Conservation (phyloP, 2,888 invertebrate species). For the Caenorhabditis drosophilae region DNA sequence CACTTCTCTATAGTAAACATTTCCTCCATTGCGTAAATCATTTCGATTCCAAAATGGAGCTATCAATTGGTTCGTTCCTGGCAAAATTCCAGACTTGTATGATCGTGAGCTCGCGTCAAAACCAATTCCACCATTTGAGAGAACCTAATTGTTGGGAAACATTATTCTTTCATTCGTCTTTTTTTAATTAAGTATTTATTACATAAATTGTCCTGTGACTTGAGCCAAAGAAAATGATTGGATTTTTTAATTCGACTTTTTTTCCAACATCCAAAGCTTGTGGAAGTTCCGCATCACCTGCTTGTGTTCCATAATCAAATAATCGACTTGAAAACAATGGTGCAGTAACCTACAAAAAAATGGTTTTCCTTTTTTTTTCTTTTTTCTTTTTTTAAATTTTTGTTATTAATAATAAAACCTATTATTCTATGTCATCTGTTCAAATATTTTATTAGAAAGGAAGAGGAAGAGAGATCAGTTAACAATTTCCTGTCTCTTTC, state of each 20-base stretch:
- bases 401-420: neutral
- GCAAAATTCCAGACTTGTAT: constrained; percentile 46
- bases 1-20: constrained; percentile 66
- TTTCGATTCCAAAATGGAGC: constrained; percentile 69
- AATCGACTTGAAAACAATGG: constrained; percentile 67
- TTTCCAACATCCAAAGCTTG: constrained; percentile 61
- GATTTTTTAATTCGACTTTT: constrained; percentile 52
- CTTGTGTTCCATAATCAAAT: constrained; percentile 65
- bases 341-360: constrained; percentile 65
- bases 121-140: constrained; percentile 68
- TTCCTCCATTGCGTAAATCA: constrained; percentile 66
- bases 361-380: neutral
- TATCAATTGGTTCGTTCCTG: constrained; percentile 50
- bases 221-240: constrained; percentile 64
- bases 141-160: constrained; percentile 37
- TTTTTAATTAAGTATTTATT: constrained; percentile 9
- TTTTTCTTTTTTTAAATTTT: neutral
- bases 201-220: constrained; percentile 59
- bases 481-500: too few species aligned
- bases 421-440: constrained; percentile 1
- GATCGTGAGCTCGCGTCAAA: constrained; percentile 57
- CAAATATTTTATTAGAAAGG: too few species aligned
- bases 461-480: too few species aligned
- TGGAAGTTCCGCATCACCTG: constrained; percentile 63
- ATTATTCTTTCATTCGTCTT: neutral